Evolutionary conservation across 2,888 invertebrate species (phyloP).

Genomic region (Onthophagus sagittarius): DNA sequence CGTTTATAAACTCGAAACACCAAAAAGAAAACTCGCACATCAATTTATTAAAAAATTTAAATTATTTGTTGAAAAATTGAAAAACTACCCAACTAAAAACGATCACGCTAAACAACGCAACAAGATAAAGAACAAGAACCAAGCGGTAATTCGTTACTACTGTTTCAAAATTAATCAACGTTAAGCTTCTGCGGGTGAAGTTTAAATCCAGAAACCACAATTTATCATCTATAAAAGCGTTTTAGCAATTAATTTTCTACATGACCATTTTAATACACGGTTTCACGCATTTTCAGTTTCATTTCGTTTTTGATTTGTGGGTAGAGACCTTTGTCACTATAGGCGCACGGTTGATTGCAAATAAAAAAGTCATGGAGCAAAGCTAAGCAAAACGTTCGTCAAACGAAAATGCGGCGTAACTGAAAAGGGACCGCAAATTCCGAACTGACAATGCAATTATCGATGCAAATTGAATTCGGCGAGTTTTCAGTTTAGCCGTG

Average conservation of each 20-base stretch:
- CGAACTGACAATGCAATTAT: slow-evolving; percentile 29
- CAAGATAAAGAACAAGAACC: neutral
- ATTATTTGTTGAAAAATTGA: too few species aligned
- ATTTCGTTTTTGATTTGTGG: neutral
- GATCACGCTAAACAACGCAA: neutral
- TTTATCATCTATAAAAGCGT: neutral
- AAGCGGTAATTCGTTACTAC: neutral
- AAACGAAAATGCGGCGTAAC: neutral
- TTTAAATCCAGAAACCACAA: neutral
- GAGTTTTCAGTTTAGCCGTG: slow-evolving; percentile 15
- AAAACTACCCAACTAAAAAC: too few species aligned
- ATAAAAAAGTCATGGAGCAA: neutral
- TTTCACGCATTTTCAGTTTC: neutral
- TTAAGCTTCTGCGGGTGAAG: neutral
- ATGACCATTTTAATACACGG: neutral
- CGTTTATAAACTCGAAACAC: neutral
- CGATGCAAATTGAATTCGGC: slow-evolving; percentile 29
- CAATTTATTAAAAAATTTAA: too few species aligned
- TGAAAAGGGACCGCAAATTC: slow-evolving; percentile 17
- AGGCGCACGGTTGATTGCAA: neutral
- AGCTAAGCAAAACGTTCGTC: neutral
- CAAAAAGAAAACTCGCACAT: too few species aligned
- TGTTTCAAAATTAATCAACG: neutral
- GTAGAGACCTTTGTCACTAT: neutral
- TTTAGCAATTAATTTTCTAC: neutral